Base-by-base conservation (phyloP, 23 tunicate genomes). In the Oikopleura albicans region DNA sequence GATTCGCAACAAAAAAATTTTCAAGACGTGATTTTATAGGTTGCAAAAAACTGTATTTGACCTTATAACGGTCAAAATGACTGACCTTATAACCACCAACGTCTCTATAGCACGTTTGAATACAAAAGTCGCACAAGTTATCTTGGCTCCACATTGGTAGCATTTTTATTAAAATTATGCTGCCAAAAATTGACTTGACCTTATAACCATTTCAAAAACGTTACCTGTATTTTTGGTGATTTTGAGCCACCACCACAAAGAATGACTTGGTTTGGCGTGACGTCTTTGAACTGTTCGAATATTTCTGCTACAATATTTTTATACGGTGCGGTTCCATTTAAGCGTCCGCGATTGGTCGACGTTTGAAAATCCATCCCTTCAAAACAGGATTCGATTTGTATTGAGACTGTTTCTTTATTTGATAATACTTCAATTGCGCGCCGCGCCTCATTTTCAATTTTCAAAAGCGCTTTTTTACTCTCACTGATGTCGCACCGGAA, bases 351-450 rank as follows among this genome's bases (percentile, higher is more conserved):
- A 71, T 71, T 71, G 33, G 35, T 29, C 37, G 4, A 2, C 37
- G 4, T 31, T 71, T 71, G 79, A 71, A 71, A 71, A 37, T 71
- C 79, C 79, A 71, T 71, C 4, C 79, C 79, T 29, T 71, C 79
- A 29, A 71, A 71, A 29, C 79, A 71, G 37, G 79, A 71, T 16
- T 71, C 79, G 31, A 71, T 71, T 71, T 71, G 79, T 2, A 71
- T 29, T 22, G 27, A 2, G 36, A 71, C 79, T 4, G 79, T 22
- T 34, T 71, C 79, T 37, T 71, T 71, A 29, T 71, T 71, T 4
- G 34, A 12, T 37, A 71, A 71, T 2, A 71, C 79, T 31, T 71
- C 79, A 31, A 71, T 71, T 2, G 79, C 79, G 27, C 79, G 79
- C 4, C 79, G 79, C 34, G 79, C 79, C 79, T 71, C 79, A 12